Evolutionary conservation across 2,113 vertebrate genomes (phyloP), one percentile per base, ranked within the genome.

Genomic region (Patagioenas fasciata): DNA sequence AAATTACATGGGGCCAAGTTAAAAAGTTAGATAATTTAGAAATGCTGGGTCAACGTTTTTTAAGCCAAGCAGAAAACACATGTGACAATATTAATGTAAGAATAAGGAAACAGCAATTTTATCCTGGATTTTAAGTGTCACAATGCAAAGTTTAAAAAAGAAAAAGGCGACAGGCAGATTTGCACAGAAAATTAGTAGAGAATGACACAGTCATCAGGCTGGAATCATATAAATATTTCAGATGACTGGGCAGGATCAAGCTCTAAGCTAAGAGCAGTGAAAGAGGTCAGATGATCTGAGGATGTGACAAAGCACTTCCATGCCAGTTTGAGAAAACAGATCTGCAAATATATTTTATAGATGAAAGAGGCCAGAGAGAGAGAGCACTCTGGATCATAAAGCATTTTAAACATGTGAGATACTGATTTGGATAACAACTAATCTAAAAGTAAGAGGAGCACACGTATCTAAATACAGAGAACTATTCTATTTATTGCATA

Each of bases 381-480:
- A 81, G 16, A 62, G 48, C 84, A 3, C 6, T 71, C 25, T 91
- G 31, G 19, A 74, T 61, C 58, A 91, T 62, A 56, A 92, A 73
- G 2, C 2, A 50, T 73, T 85, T 83, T 65, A 78, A 71, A 78
- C 6, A 34, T 66, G 57, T 57, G 34, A 69, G 29, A 48, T 21
- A 85, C 8, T 60, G 32, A 67, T 48, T 61, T 53, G 13, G 15
- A 57, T 82, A 80, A 62, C 11, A 42, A 75, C 26, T 69, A 36
- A 40, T 34, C 36, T 54, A 60, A 71, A 80, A 54, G 15, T 48
- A 64, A 51, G 32, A 80, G 11, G 13, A 62, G 10, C 0, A 0
- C 15, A 38, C 0, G 0, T 51, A 21, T 73, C 26, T 74, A 56
- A 70, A 81, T 31, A 64, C 8, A 70, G 16, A 61, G 23, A 5